Evolutionary conservation across 2,113 vertebrate genomes (phyloP), one percentile per base, ranked within the genome.

Genomic region (Hyaena hyaena): DNA sequence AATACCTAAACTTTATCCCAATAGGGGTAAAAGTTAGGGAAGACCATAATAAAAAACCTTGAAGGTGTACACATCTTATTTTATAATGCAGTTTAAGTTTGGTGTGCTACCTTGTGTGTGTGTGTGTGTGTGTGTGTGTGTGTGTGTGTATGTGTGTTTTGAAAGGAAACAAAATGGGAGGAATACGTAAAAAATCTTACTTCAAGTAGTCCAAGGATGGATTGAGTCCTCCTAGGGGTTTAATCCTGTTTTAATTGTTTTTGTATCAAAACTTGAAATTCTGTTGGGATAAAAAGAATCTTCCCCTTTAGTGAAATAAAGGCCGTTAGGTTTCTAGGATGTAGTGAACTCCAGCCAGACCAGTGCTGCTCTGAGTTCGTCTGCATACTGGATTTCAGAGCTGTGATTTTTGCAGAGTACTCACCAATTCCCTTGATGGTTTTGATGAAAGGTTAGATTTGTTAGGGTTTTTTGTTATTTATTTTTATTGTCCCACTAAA

Each of bases 201-300:
- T 77, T 97, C 55, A 24, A 50, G 24, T 92, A 66, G 15, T 84
- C 58, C 90, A 83, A 92, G 71, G n/a, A 92, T 94, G 48, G 66
- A 48, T 58, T 92, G 79, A 88, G 9, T 21, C 21, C 4, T 9
- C 24, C 15, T 58, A 39, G 35, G 65, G 24, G 0, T 58, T 96
- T 91, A 84, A 87, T 95, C 83, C 85, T 96, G 31, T 74, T 83
- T 80, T 93, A 82, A 86, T 88, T 90, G 26, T 86, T 90, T 96
- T 95, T 95, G 21, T 90, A 95, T 95, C 74, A 96, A 87, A 96
- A 97, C 86, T 96, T 95, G 83, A 95, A 97, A 63, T 80, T 95
- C 33, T 87, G 9, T 71, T 93, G 53, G 55, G 69, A 87, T 88
- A 79, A 92, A 88, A 89, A 93, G 53, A 88, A 83, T 88, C 66